phyloP scores from a whole-genome alignment of 92 coral and sea anemone species.

The Zoanthus gigantus region DNA sequence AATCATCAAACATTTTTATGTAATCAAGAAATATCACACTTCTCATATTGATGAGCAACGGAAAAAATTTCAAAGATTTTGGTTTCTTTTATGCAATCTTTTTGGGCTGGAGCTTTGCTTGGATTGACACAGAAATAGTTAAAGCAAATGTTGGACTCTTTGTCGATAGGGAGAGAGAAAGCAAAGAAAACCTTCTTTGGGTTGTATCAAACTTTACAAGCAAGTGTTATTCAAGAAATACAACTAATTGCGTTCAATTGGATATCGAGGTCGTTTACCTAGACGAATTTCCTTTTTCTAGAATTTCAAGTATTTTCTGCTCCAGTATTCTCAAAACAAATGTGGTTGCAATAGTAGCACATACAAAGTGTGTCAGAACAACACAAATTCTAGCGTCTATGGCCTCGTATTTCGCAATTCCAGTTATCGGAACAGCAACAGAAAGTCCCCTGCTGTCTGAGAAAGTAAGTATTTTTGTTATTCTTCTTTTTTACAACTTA shows the following conservation, averaged over 20 bases:
- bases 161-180: background rate
- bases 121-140: background rate
- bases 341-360: conserved; percentile 69
- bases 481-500: background rate
- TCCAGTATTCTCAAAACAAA: conserved; percentile 54
- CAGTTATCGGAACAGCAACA: conserved; percentile 63
- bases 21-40: background rate
- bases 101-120: conserved; percentile 19
- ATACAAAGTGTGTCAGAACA: conserved; percentile 52
- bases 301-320: conserved; percentile 69
- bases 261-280: conserved; percentile 43
- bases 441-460: conserved; percentile 68
- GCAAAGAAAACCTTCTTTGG: conserved; percentile 1
- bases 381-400: conserved; percentile 67
- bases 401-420: conserved; percentile 77
- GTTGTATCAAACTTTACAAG: conserved; percentile 26
- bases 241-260: conserved; percentile 19
- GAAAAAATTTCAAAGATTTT: background rate
- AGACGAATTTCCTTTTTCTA: conserved; percentile 46
- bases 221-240: background rate
- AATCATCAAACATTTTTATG: background rate
- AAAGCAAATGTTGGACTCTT: conserved; percentile 5
- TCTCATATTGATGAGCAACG: conserved; percentile 24
- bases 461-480: conserved; percentile 59
- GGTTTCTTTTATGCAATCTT: conserved; percentile 4